A percentile compares a stretch with the other conserved stretches of the same genome.
phyloP scores from a whole-genome alignment of 2,888 invertebrate genomes.

The Cosmorhoe ocellata region DNA sequence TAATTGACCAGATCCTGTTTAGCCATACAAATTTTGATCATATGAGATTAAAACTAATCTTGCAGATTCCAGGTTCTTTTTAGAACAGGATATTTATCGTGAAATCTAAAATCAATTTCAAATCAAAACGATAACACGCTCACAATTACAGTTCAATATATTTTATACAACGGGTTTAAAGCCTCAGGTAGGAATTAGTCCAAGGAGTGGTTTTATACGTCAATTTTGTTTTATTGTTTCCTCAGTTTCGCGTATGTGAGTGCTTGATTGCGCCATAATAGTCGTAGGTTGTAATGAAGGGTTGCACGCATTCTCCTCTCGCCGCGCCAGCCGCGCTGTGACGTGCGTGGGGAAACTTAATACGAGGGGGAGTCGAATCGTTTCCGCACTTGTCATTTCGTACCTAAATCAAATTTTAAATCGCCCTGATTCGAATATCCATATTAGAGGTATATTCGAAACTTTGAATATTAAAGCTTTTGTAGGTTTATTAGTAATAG shows the following conservation, averaged over 20 bases:
- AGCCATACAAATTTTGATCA: background rate
- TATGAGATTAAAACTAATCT: constrained; percentile 3
- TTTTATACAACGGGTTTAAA: constrained; percentile 58
- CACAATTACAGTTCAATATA: constrained; percentile 57
- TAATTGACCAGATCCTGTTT: background rate
- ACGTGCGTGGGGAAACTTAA: constrained; percentile 70
- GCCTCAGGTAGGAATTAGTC: constrained; percentile 60
- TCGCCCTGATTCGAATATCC: constrained; percentile 46
- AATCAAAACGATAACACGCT: constrained; percentile 45
- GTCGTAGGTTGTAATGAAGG: constrained; percentile 75
- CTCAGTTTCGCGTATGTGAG: constrained; percentile 78
- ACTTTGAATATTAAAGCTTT: constrained; percentile 14
- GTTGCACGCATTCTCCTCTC: constrained; percentile 68
- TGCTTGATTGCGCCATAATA: constrained; percentile 77
- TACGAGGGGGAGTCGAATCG: constrained; percentile 64
- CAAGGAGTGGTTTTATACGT: constrained; percentile 75
- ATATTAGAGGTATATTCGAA: constrained; percentile 38
- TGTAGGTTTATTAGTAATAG: constrained; percentile 25
- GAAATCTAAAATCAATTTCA: constrained; percentile 44
- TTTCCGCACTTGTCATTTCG: constrained; percentile 70
- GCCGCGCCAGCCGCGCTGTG: constrained; percentile 6
- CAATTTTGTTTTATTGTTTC: constrained; percentile 78
- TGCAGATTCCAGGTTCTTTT: constrained; percentile 14
- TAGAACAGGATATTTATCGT: background rate
- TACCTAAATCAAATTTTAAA: constrained; percentile 59